Evolutionary conservation across 2,113 vertebrate genomes (phyloP), one percentile per base, ranked within the genome.

Genomic region (Anser brachyrhynchus): DNA sequence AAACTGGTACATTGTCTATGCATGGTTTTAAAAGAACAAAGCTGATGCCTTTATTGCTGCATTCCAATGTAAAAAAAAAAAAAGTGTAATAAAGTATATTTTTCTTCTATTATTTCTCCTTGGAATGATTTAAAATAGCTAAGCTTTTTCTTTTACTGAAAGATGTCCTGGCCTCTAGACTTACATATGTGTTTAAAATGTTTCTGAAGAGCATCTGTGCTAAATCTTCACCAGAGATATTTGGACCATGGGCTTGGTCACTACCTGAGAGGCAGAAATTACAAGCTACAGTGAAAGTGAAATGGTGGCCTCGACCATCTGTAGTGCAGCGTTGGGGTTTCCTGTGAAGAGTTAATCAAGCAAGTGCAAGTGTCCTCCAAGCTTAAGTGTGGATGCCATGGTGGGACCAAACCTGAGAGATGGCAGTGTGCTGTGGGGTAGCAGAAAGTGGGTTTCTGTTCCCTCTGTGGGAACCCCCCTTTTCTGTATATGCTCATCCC

Each of bases 201-300:
- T 54, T 37, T 14, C 35, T 44, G 33, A 55, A 66, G 16, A 7
- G 2, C 41, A 9, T 29, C 33, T 62, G 10, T 77, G 28, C 39
- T 74, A 52, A 73, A 54, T 26, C 26, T 70, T 39, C 31, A n/a
- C 31, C 59, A 35, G 43, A 64, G 72, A 51, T 25, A 11, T 16
- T 51, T 62, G 13, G 19, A 31, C n/a, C 9, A 2, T 31, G 33
- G 23, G 57, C 37, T 49, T 64, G 52, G 67, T 3, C 26, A 28
- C 5, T 26, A 4, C 15, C 10, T 0, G 2, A 37, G 70, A 46
- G 28, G 37, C 25, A 67, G 4, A 18, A 15, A 44, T 26, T 29
- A 11, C 13, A 23, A 35, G 54, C 35, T 6, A 10, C 9, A n/a
- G 43, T 7, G 11, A 20, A 39, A 54, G 20, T 43, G 37, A 54